These are phyloP conservation scores for Clarias gariepinus DNA, from an alignment of 2,113 vertebrate genomes.

Conservation along the genomic window DNA sequence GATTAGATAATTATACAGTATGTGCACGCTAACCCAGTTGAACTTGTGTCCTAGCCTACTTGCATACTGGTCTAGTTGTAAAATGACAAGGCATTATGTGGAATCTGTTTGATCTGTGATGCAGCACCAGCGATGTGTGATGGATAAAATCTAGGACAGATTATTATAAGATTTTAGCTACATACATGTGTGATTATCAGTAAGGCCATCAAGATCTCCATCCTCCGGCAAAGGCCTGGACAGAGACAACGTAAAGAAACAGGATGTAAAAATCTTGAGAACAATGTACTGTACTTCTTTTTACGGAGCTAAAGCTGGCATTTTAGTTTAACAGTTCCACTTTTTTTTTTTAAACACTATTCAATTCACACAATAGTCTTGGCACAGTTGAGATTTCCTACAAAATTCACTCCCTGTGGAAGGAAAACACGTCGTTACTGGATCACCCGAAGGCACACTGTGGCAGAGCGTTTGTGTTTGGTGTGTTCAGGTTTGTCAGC, in stretches of 20 bases:
- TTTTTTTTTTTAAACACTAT: neutral
- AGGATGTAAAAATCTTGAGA: neutral
- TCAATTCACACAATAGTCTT: neutral
- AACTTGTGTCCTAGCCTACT: neutral
- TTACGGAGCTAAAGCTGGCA: too few relatives aligned
- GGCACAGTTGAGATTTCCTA: neutral
- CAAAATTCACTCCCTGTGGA: neutral
- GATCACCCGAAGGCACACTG: neutral
- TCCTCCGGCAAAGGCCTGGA: slow-evolving; percentile 79
- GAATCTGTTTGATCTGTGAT: neutral
- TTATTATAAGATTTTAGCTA: slow-evolving; percentile 39
- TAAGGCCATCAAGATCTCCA: slow-evolving; percentile 65
- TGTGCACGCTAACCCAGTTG: neutral
- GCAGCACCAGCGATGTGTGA: neutral
- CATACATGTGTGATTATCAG: slow-evolving; percentile 72
- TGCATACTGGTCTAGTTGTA: neutral
- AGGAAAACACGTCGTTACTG: slow-evolving; percentile 25
- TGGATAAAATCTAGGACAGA: neutral
- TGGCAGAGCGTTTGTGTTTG: neutral
- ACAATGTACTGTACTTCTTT: neutral
- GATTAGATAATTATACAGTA: too few relatives aligned
- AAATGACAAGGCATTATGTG: neutral
- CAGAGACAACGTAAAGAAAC: neutral
- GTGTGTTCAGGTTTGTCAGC: slow-evolving; percentile 5
- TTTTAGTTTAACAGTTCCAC: neutral